phyloP scores from a whole-genome alignment of 1,140 invertebrate genomes.

The Halesus radiatus region DNA sequence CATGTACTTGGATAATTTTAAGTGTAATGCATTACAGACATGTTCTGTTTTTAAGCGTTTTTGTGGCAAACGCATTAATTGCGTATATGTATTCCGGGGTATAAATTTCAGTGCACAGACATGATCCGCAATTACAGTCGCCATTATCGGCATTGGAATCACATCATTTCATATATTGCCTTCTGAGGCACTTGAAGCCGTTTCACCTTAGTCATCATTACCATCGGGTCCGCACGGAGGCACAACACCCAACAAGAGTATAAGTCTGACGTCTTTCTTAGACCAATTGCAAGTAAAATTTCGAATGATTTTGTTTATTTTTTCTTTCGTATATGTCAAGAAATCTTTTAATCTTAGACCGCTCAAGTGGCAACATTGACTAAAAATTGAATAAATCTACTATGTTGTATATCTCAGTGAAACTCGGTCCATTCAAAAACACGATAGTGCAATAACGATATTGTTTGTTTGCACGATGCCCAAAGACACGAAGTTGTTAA shows the following conservation, averaged over 20 bases:
- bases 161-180: conserved; percentile 39
- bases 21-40: background rate
- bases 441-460: too few relatives aligned
- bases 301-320: too few relatives aligned
- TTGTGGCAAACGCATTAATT: conserved; percentile 9
- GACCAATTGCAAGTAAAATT: too few relatives aligned
- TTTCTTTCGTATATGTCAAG: too few relatives aligned
- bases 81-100: background rate
- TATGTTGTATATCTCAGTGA: too few relatives aligned
- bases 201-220: conserved; percentile 15
- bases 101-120: conserved; percentile 44
- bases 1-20: too few relatives aligned
- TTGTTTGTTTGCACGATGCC: too few relatives aligned
- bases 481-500: too few relatives aligned
- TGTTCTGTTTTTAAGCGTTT: background rate
- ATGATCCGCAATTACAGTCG: conserved; percentile 36
- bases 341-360: too few relatives aligned
- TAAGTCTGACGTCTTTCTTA: background rate
- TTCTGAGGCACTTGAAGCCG: background rate
- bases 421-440: too few relatives aligned
- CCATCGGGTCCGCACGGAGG: background rate
- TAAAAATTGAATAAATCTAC: too few relatives aligned
- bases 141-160: conserved; percentile 32
- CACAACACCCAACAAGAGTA: background rate
- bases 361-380: too few relatives aligned